Percentiles rank a stretch among this genome's conserved stretches.
Evolutionary conservation across 1,140 invertebrate genomes (phyloP).

Genomic region (Platyura marginata): DNA sequence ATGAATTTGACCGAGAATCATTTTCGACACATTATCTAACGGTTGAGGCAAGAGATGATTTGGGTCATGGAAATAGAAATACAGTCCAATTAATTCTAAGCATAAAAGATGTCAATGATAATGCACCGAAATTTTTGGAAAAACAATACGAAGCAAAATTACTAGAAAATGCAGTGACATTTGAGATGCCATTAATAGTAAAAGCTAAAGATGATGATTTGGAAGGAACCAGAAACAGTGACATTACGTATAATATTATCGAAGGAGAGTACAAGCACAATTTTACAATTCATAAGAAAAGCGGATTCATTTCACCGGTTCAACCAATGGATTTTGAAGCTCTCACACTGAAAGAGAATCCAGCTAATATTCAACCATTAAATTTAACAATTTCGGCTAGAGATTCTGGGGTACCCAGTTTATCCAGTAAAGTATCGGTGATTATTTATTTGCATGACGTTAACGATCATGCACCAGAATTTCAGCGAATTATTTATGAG

Average conservation of each 20-base stretch:
- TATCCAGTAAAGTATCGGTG: conserved; percentile 54
- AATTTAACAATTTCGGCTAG: conserved; percentile 58
- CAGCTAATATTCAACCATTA: conserved; percentile 44
- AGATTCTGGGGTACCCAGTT: conserved; percentile 58
- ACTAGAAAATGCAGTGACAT: conserved; percentile 59
- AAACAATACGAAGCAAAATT: conserved; percentile 68
- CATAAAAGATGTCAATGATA: conserved; percentile 78
- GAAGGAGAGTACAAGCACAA: conserved; percentile 53
- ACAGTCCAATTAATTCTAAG: conserved; percentile 71
- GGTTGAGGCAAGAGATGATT: conserved; percentile 76
- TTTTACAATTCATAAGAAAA: conserved; percentile 59
- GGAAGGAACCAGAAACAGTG: conserved; percentile 72
- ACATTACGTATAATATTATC: conserved; percentile 64
- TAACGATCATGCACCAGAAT: conserved; percentile 71
- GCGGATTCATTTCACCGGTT: conserved; percentile 48
- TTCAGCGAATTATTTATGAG: conserved; percentile 54
- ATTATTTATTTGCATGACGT: conserved; percentile 70
- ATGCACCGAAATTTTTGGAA: conserved; percentile 63
- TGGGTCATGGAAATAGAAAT: conserved; percentile 71
- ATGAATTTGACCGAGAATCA: conserved; percentile 73
- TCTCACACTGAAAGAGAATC: conserved; percentile 25
- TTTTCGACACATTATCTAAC: conserved; percentile 75
- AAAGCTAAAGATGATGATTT: conserved; percentile 74
- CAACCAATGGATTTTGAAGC: conserved; percentile 61
- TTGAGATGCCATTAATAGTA: conserved; percentile 55